These are phyloP conservation scores for Astropecten irregularis DNA, from an alignment of 53 echinoderm and acorn worm species.

Conservation along the genomic window DNA sequence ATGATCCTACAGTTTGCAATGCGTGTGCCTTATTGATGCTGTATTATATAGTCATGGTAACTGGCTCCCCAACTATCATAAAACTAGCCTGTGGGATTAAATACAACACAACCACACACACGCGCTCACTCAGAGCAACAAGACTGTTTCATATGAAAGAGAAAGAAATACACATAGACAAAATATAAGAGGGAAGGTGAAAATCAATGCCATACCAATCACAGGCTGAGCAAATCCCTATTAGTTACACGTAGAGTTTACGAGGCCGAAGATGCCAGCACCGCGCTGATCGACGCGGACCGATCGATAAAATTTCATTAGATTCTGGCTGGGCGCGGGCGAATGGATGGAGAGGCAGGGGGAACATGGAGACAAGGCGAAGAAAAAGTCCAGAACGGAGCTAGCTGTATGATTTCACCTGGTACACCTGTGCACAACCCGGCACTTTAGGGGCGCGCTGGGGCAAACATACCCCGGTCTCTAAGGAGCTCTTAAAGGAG, in stretches of 20 bases:
- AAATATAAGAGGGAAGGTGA: neutral
- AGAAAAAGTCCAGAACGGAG: conserved; percentile 39
- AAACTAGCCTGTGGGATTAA: no score
- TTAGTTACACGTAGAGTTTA: conserved; percentile 64
- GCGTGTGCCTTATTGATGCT: no score
- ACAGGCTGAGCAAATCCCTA: conserved; percentile 60
- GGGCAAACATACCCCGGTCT: conserved; percentile 52
- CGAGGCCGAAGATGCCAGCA: neutral
- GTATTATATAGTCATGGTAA: no score
- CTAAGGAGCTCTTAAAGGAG: conserved; percentile 58
- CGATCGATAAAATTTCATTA: conserved; percentile 57
- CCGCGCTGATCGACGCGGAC: conserved; percentile 26
- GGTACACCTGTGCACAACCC: conserved; percentile 47
- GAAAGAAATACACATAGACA: no score
- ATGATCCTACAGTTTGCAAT: no score
- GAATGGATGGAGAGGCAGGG: neutral
- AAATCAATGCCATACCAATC: conserved; percentile 47
- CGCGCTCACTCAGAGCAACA: no score
- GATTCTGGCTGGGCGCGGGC: conserved; percentile 35
- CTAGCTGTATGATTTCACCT: conserved; percentile 53
- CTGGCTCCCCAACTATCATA: no score
- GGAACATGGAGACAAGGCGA: neutral
- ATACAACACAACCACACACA: no score
- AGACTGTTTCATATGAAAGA: no score
- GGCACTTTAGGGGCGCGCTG: conserved; percentile 57